These are phyloP conservation scores for Rallus crepitans DNA, from an alignment of 2,797 vertebrate species.

Conservation along the genomic window DNA sequence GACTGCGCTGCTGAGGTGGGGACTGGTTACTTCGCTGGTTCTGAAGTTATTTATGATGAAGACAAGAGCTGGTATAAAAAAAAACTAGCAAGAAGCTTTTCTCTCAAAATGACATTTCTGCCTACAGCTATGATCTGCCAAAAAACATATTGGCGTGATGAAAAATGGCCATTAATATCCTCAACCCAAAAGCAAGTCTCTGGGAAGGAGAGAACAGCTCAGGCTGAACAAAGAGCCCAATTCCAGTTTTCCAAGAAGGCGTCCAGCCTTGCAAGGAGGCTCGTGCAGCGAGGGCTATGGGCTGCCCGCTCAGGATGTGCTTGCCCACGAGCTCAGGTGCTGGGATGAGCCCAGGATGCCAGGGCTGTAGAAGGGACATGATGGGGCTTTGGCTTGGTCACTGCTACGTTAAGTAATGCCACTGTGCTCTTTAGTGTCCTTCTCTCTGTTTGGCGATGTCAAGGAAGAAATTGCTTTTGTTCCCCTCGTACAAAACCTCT, in stretches of 20 bases:
- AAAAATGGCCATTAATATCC: not conserved
- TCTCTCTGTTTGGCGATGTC: not conserved
- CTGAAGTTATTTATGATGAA: not conserved
- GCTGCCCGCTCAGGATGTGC: not conserved
- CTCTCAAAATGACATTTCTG: not conserved
- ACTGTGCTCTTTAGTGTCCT: too few species aligned
- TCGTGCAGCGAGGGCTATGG: not conserved
- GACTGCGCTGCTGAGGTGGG: not conserved
- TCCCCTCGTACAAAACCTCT: not conserved
- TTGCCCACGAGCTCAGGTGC: rapidly evolving
- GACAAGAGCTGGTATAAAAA: not conserved
- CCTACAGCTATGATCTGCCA: not conserved
- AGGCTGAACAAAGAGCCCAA: not conserved
- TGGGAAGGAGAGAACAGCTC: not conserved
- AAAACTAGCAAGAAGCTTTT: not conserved
- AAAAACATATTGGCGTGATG: not conserved
- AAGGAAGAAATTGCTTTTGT: not conserved
- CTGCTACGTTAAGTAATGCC: not conserved
- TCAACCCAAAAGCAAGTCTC: not conserved
- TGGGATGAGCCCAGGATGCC: not conserved
- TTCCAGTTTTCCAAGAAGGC: not conserved
- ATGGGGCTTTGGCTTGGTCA: not conserved
- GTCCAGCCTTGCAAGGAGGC: not conserved
- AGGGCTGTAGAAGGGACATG: not conserved
- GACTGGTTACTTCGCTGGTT: not conserved